Conservation (phyloP, 1,140 invertebrate genomes). For the Lethrus apterus region DNA sequence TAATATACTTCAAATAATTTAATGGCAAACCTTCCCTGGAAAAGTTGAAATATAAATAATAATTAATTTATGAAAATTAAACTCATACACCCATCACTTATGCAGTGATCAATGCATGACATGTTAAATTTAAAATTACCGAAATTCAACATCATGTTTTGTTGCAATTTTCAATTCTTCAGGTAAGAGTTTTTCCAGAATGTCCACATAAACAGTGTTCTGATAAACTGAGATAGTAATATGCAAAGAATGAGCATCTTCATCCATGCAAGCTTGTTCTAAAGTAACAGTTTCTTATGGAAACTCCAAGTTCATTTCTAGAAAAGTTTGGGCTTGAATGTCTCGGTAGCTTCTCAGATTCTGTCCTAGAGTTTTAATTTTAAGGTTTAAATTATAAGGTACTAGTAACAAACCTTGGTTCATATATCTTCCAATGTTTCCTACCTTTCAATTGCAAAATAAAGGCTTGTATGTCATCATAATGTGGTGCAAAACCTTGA, state of each 20-base stretch:
- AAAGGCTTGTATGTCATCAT: conserved; percentile 98
- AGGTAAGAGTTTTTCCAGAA: conserved; percentile 75
- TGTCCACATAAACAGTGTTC: conserved; percentile 81
- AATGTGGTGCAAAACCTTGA: conserved; percentile 97
- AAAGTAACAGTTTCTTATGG: conserved; percentile 76
- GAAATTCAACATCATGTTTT: conserved; percentile 60
- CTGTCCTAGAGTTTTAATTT: no score
- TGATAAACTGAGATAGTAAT: conserved; percentile 90
- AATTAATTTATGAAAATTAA: conserved; percentile 6
- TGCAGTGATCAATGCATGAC: no score
- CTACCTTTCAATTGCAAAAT: conserved; percentile 92
- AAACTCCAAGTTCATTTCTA: conserved; percentile 68
- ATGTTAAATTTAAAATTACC: conserved; percentile 44
- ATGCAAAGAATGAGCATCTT: conserved; percentile 78
- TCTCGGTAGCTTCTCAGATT: conserved; percentile 58
- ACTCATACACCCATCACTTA: no score
- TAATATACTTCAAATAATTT: conserved; percentile 63
- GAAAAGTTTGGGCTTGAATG: conserved; percentile 78
- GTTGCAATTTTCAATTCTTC: conserved; percentile 66
- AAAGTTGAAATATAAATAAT: no score
- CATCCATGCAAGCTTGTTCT: conserved; percentile 71
- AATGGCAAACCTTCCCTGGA: conserved; percentile 69
- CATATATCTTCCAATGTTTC: conserved; percentile 91
- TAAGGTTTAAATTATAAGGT: no score
- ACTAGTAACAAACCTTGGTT: no score